Evolutionary conservation across 1,140 invertebrate species (phyloP), one percentile per base, ranked within the genome.

Genomic region (Drosophila willistoni): DNA sequence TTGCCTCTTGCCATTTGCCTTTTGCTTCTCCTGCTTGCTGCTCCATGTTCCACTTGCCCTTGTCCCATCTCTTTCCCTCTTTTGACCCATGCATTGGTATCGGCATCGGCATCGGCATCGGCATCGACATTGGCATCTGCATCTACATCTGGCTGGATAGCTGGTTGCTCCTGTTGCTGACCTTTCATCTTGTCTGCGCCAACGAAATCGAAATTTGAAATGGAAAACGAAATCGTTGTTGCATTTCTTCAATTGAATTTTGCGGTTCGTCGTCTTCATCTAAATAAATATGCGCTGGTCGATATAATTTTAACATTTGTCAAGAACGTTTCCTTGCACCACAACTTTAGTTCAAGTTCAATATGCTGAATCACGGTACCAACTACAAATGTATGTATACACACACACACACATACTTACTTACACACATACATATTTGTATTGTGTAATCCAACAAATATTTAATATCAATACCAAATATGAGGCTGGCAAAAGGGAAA

Each of bases 231-330:
- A 77, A 71, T 77, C 63, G 76, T 47, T 71, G 73, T 64, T 86
- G 74, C 71, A 78, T 66, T 78, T 65, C 59, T 81, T 85, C 68
- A 86, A 85, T 86, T 79, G 82, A 68, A 85, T 81, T 79, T 81
- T 86, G 82, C 64, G 82, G 82, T 75, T 59, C 57, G 47, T 69
- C 64, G 63, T 70, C 62, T 25, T 55, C 64, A 57, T 65, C 66
- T 17, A 59, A 59, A 33, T 57, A 59, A 59, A 59, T 59, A 36
- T 36, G n/a, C 13, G 7, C n/a, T 17, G 6, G 25, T 36, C 10
- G 56, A 36, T 33, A 51, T 51, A 51, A 51, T 51, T 51, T 51
- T 22, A 51, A 51, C 13, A 51, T 51, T 51, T 51, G 44, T 51
- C 44, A 51, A 22, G 7, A 51, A 19, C 7, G 7, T 22, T 3